These are phyloP conservation scores for Sitta europaea DNA, from an alignment of 2,113 vertebrate species.

Conservation along the genomic window DNA sequence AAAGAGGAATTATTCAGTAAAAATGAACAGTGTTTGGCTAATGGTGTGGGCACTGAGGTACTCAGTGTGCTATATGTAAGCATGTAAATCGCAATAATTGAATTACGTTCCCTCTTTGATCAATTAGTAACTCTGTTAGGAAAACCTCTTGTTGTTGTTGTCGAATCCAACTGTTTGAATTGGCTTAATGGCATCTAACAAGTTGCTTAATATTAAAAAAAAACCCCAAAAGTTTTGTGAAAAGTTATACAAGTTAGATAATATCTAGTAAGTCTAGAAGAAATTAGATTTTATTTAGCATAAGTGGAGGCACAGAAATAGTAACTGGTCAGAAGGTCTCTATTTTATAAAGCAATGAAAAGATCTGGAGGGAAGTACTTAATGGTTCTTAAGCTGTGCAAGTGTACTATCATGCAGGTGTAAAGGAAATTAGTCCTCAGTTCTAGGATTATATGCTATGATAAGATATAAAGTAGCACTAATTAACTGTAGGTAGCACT, in stretches of 20 bases:
- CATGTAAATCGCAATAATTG: fast-evolving
- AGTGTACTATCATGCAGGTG: fast-evolving
- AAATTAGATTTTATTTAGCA: not conserved
- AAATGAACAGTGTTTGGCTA: not conserved
- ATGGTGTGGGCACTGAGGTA: not conserved
- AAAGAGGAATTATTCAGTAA: not conserved
- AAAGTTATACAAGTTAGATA: not conserved
- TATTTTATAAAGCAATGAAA: not conserved
- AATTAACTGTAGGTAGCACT: not conserved
- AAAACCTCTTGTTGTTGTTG: not conserved
- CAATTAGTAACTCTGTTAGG: not conserved
- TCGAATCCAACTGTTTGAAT: not conserved
- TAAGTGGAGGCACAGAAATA: not conserved
- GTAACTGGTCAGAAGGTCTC: not conserved
- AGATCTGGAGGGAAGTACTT: not conserved
- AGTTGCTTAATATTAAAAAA: not conserved
- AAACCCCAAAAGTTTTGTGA: too few species aligned
- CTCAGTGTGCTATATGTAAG: not conserved
- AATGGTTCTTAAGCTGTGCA: not conserved
- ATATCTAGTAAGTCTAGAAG: not conserved
- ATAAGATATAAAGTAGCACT: not conserved
- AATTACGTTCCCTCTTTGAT: not conserved
- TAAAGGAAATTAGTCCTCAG: not conserved
- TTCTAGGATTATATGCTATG: not conserved
- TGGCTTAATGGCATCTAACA: not conserved